Conservation (phyloP, 1,140 invertebrate genomes). For the Leptinotarsa defecta region DNA sequence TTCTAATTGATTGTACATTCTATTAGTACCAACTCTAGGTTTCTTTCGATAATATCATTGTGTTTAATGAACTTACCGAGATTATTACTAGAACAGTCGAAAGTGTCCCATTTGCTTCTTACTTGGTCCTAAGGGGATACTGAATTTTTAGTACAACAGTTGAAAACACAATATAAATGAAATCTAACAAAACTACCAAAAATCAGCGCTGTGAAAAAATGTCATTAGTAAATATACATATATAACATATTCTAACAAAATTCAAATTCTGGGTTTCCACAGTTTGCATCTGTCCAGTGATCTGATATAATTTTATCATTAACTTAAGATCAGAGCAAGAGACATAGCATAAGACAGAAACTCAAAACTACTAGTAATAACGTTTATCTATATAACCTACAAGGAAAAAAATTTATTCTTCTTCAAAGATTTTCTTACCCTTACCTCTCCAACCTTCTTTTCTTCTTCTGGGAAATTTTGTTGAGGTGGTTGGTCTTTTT, state of each 20-base stretch:
- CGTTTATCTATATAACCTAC: background rate
- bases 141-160: conserved; percentile 43
- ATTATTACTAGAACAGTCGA: conserved; percentile 67
- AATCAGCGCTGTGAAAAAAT: conserved; percentile 35
- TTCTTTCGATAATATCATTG: background rate
- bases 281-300: background rate
- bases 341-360: background rate
- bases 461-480: background rate
- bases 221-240: conserved; percentile 21
- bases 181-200: conserved; percentile 12
- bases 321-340: too few species aligned
- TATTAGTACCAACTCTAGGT: background rate
- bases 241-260: background rate
- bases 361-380: background rate
- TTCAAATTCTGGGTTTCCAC: background rate
- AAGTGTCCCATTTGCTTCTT: conserved; percentile 69
- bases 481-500: background rate
- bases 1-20: conserved; percentile 14
- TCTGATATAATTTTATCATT: too few species aligned
- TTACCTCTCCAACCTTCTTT: conserved; percentile 26
- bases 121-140: conserved; percentile 53
- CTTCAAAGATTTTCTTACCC: conserved; percentile 19
- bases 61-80: conserved; percentile 61
- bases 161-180: conserved; percentile 26
- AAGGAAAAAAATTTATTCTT: background rate